Percentiles rank a stretch among this genome's conserved stretches.
Conservation (phyloP, 2,113 vertebrate species). For the Reinhardtius hippoglossoides region DNA sequence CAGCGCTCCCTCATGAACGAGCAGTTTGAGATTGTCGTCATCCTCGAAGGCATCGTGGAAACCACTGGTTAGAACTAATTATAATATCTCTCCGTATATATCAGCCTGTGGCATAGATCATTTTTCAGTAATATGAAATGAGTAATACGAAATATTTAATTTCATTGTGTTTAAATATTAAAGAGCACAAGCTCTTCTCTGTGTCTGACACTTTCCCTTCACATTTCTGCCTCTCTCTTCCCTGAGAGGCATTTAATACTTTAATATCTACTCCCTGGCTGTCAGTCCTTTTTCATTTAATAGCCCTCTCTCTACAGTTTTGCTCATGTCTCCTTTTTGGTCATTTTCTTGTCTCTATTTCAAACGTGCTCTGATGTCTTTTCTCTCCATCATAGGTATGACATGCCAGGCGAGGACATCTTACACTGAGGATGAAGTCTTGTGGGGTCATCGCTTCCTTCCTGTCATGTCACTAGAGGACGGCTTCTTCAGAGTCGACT, state of each 20-base stretch:
- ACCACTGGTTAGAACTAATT: constrained; percentile 85
- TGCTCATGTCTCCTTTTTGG: not conserved
- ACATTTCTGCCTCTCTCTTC: constrained; percentile 20
- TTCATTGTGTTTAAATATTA: constrained; percentile 69
- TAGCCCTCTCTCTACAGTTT: not conserved
- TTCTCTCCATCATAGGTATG: constrained; percentile 82
- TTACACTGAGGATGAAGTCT: constrained; percentile 91
- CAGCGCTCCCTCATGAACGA: constrained; percentile 88
- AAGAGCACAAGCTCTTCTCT: constrained; percentile 25
- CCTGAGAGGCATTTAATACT: constrained; percentile 18
- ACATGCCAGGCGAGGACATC: constrained; percentile 92
- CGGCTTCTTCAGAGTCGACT: constrained; percentile 92
- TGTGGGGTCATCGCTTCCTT: constrained; percentile 92
- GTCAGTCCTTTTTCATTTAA: constrained; percentile 29
- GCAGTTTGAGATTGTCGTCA: constrained; percentile 93
- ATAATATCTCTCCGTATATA: not conserved
- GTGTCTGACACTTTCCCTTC: not conserved
- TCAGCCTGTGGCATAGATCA: constrained; percentile 8
- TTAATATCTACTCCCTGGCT: constrained; percentile 16
- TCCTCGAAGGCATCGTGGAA: constrained; percentile 92
- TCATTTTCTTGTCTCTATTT: constrained; percentile 10
- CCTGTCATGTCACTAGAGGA: constrained; percentile 92
- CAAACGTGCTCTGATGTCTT: constrained; percentile 8
- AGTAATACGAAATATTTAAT: constrained; percentile 63
- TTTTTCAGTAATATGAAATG: constrained; percentile 38